phyloP scores from a whole-genome alignment of 2,797 vertebrate genomes.

The Takifugu ocellatus region DNA sequence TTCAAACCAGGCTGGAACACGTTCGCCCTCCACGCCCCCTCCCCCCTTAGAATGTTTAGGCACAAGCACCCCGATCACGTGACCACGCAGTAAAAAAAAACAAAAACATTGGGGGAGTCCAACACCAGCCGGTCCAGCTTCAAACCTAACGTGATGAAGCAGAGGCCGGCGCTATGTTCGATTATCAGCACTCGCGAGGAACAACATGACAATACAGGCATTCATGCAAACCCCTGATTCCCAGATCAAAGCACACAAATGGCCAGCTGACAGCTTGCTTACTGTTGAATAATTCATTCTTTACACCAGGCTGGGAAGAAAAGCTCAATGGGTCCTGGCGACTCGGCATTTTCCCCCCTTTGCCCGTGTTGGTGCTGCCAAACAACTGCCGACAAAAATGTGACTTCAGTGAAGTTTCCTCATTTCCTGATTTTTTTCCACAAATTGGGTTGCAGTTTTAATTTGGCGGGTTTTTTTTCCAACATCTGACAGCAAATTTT shows the following conservation, averaged over 20 bases:
- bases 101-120: slow-evolving; percentile 88
- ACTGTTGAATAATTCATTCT: slow-evolving; percentile 98
- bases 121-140: slow-evolving; percentile 83
- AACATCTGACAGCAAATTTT: too few species aligned
- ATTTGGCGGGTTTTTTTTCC: too few species aligned
- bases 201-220: slow-evolving; percentile 99
- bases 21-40: slow-evolving; percentile 54
- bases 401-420: slow-evolving; percentile 41
- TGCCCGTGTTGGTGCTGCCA: slow-evolving; percentile 79
- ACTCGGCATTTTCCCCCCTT: slow-evolving; percentile 62
- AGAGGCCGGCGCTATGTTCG: slow-evolving; percentile 89
- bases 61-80: slow-evolving; percentile 80
- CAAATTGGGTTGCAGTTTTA: not conserved
- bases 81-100: slow-evolving; percentile 84
- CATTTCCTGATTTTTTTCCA: not conserved
- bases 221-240: slow-evolving; percentile 95
- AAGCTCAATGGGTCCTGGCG: slow-evolving; percentile 84
- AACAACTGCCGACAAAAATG: slow-evolving; percentile 74
- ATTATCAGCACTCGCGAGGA: slow-evolving; percentile 98
- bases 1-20: slow-evolving; percentile 4
- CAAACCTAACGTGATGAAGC: slow-evolving; percentile 95
- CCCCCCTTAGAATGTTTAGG: slow-evolving; percentile 74
- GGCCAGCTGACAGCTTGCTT: slow-evolving; percentile 97
- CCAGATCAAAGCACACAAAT: slow-evolving; percentile 98
- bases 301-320: slow-evolving; percentile 91